Base-by-base conservation (phyloP, 1,140 invertebrate genomes). In the Holotrichia oblita region DNA sequence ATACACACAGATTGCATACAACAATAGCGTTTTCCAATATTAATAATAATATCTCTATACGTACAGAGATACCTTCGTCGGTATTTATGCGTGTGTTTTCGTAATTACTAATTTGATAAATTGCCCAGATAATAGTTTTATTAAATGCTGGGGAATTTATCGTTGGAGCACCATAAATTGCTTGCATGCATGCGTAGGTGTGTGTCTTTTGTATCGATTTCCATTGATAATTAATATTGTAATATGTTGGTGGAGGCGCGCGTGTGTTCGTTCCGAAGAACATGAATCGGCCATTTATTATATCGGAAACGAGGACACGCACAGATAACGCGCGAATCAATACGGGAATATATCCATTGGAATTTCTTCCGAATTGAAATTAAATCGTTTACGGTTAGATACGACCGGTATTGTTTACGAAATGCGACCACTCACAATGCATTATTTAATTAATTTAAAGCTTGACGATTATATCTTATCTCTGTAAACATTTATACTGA, bases 71-170 rank as follows among this genome's bases (percentile, higher is more conserved):
- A 17, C 48, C 48, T 55, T 55, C 7, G 2, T n/a, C n/a, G 48
- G 48, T 55, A 55, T 55, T 55, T 55, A 55, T 55, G 48, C 48
- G 48, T 55, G 48, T 55, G 48, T 55, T 55, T 55, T 55, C 48
- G 48, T 55, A 55, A 55, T 55, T 55, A 55, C 48, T 17, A 55
- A 55, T 55, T 55, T 55, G 48, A 55, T 55, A 55, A 55, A 55
- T 55, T 14, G 48, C 14, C 2, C 48, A 55, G 48, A 55, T 55
- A 55, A 55, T 55, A 55, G 48, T 55, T 55, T 55, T 55, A 55
- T 55, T 55, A 55, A 55, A 55, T 55, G 48, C 17, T 17, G 14
- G 27, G 27, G 48, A 55, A 55, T 55, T 55, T 55, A 55, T 55
- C 48, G 48, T 17, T 17, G 17, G 17, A 55, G 48, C 17, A 17